These are phyloP conservation scores for Belgica antarctica DNA, from an alignment of 2,888 invertebrate genomes.

Conservation along the genomic window DNA sequence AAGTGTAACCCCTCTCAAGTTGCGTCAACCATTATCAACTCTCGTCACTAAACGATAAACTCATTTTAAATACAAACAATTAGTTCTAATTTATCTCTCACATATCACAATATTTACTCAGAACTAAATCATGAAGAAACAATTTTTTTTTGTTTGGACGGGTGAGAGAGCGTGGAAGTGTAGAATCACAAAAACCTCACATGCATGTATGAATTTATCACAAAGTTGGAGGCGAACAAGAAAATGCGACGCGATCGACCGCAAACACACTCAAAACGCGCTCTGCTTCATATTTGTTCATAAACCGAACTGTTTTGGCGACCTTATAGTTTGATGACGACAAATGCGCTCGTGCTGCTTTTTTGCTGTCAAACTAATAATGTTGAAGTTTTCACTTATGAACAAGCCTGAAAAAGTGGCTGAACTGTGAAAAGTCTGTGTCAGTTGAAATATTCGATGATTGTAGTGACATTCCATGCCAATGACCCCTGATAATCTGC, in stretches of 20 bases:
- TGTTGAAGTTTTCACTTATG: not conserved
- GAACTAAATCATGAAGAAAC: not conserved
- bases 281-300: not conserved
- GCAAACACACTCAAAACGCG: constrained; percentile 31
- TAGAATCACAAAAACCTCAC: not conserved
- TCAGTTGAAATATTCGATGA: too few species aligned
- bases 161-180: not conserved
- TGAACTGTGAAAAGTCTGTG: too few species aligned
- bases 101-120: constrained; percentile 41
- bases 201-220: constrained; percentile 1
- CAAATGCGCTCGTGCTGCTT: not conserved
- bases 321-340: constrained; percentile 41
- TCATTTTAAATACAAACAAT: constrained; percentile 24
- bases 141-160: not conserved
- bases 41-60: not conserved
- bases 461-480: too few species aligned
- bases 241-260: constrained; percentile 30
- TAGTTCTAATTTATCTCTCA: constrained; percentile 41
- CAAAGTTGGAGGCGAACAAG: constrained; percentile 34
- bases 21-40: not conserved
- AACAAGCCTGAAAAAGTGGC: too few species aligned
- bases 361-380: not conserved
- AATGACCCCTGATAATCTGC: too few species aligned
- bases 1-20: too few species aligned
- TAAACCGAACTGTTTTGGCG: constrained; percentile 38